phyloP scores from a whole-genome alignment of 2,888 invertebrate genomes.

The Cinara cedri region DNA sequence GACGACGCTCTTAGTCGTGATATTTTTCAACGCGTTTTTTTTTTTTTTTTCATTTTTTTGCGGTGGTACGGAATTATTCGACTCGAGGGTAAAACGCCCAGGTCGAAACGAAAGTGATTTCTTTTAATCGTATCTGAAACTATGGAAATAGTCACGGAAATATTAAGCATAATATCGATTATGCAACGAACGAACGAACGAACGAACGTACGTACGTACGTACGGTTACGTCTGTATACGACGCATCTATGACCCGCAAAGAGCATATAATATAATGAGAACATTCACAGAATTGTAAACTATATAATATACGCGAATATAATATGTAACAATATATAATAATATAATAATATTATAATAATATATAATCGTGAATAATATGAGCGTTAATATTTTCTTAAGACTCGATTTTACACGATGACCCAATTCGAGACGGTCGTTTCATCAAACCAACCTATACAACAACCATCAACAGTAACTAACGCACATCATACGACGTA shows the following conservation, averaged over 20 bases:
- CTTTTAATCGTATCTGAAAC: conserved; percentile 31
- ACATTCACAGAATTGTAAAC: conserved; percentile 43
- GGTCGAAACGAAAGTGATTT: conserved; percentile 33
- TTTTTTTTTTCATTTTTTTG: no score
- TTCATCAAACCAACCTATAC: conserved; percentile 15
- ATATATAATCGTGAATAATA: neutral
- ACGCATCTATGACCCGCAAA: conserved; percentile 51
- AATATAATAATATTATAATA: no score
- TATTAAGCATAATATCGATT: conserved; percentile 32
- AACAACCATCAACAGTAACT: neutral
- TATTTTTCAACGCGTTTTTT: no score
- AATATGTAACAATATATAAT: neutral
- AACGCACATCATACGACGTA: no score
- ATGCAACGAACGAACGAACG: conserved; percentile 7
- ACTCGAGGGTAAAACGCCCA: neutral
- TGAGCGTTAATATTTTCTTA: conserved; percentile 12
- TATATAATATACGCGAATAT: neutral
- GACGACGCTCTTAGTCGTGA: no score
- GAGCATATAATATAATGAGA: conserved; percentile 7
- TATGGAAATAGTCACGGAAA: conserved; percentile 46
- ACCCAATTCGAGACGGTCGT: conserved; percentile 30
- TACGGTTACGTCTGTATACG: conserved; percentile 44
- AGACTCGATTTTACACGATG: conserved; percentile 34
- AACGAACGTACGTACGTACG: no score
- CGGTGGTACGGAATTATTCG: no score